These are phyloP conservation scores for Mionectes olivaceus DNA, from an alignment of 2,797 vertebrate genomes.

Conservation along the genomic window DNA sequence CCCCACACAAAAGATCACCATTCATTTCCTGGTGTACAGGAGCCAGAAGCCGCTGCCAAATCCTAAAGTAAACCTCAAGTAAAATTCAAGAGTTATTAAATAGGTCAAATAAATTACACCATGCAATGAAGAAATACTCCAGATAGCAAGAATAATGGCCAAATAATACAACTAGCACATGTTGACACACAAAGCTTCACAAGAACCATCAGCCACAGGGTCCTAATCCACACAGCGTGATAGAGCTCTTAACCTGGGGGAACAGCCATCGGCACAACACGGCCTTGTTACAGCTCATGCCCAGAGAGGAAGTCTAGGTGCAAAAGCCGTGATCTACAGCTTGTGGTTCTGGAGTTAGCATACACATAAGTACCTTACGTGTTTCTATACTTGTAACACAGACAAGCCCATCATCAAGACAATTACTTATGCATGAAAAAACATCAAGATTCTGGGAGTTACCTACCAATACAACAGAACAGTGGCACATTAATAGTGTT, in stretches of 20 bases:
- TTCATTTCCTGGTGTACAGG: not conserved
- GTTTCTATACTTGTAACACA: not conserved
- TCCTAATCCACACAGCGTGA: not conserved
- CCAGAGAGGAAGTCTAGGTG: not conserved
- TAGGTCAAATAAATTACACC: not conserved
- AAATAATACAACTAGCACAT: not conserved
- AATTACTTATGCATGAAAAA: not conserved
- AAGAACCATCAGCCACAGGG: not conserved
- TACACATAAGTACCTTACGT: accelerated
- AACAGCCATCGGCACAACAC: not conserved
- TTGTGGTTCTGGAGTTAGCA: not conserved
- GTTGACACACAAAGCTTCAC: not conserved
- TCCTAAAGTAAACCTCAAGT: not conserved
- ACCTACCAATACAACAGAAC: not conserved
- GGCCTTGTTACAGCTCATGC: not conserved
- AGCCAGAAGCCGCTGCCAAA: not conserved
- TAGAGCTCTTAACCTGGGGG: not conserved
- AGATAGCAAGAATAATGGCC: not conserved
- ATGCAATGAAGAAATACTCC: not conserved
- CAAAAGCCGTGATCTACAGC: not conserved
- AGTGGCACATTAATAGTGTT: not conserved
- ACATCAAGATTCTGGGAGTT: not conserved
- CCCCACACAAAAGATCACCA: not conserved
- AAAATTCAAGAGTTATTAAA: not conserved
- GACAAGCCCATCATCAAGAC: not conserved